Conservation (phyloP, 2,797 vertebrate genomes). For the Chromis chromis region DNA sequence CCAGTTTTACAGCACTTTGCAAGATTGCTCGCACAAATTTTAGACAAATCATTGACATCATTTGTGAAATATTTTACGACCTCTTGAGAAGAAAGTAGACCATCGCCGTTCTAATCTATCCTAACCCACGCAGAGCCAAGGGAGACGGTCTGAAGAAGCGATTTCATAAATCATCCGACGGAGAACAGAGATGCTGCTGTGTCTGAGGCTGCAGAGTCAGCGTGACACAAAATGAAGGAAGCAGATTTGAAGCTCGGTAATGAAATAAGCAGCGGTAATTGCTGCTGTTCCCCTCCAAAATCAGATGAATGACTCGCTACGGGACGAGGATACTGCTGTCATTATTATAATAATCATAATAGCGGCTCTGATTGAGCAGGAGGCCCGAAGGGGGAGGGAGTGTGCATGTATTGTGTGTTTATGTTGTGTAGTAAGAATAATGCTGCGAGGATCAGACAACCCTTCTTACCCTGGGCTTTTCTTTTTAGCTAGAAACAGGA, state of each 20-base stretch:
- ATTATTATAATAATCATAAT: conserved; percentile 58
- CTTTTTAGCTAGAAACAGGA: conserved; percentile 39
- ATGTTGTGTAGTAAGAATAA: background rate
- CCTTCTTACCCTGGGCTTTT: background rate
- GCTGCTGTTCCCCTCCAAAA: conserved; percentile 13
- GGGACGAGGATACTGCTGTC: conserved; percentile 9
- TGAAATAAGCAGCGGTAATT: conserved; percentile 49
- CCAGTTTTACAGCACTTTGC: background rate
- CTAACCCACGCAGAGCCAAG: background rate
- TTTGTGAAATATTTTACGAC: background rate
- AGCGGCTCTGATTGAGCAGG: conserved; percentile 34
- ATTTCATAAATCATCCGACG: background rate
- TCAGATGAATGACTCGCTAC: conserved; percentile 32
- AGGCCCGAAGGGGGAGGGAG: background rate
- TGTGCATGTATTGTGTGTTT: background rate
- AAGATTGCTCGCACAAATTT: background rate
- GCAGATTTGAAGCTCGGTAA: conserved; percentile 37
- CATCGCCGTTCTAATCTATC: background rate
- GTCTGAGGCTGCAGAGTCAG: background rate
- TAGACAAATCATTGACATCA: background rate
- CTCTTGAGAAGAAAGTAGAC: background rate
- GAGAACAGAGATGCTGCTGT: conserved; percentile 30
- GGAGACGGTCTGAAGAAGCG: background rate
- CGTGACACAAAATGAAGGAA: conserved; percentile 28
- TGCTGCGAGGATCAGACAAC: background rate